Evolutionary conservation across 2,888 invertebrate species (phyloP).

Genomic region (Cryptosula pallasiana): DNA sequence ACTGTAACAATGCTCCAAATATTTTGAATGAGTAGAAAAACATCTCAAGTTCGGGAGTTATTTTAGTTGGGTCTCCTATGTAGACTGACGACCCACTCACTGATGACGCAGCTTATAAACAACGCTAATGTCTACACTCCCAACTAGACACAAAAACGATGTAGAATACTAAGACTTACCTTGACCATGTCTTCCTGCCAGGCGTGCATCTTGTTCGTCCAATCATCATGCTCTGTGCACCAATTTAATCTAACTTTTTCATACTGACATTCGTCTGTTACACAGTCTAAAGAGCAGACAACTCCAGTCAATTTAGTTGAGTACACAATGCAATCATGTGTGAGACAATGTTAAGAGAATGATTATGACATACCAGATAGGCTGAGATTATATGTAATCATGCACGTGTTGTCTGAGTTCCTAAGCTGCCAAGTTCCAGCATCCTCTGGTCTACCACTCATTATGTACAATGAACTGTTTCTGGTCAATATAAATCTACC

Average conservation of each 20-base stretch:
- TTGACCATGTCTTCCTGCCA: constrained; percentile 7
- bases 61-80: too few species aligned
- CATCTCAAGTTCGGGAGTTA: too few species aligned
- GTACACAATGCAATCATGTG: too few species aligned
- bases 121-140: too few species aligned
- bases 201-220: neutral
- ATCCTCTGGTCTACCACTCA: neutral
- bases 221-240: constrained; percentile 8
- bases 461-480: constrained; percentile 13
- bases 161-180: neutral
- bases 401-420: constrained; percentile 1
- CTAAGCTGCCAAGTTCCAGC: constrained; percentile 17
- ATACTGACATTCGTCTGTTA: constrained; percentile 2
- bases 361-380: constrained; percentile 11
- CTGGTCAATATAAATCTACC: constrained; percentile 1
- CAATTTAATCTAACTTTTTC: neutral
- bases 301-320: too few species aligned
- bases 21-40: too few species aligned
- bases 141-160: too few species aligned
- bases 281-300: neutral
- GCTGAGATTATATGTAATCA: constrained; percentile 9
- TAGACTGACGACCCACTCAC: too few species aligned
- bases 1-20: too few species aligned
- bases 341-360: too few species aligned
- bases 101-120: too few species aligned